phyloP scores from a whole-genome alignment of 2,797 vertebrate species.

The Galaxias olidus region DNA sequence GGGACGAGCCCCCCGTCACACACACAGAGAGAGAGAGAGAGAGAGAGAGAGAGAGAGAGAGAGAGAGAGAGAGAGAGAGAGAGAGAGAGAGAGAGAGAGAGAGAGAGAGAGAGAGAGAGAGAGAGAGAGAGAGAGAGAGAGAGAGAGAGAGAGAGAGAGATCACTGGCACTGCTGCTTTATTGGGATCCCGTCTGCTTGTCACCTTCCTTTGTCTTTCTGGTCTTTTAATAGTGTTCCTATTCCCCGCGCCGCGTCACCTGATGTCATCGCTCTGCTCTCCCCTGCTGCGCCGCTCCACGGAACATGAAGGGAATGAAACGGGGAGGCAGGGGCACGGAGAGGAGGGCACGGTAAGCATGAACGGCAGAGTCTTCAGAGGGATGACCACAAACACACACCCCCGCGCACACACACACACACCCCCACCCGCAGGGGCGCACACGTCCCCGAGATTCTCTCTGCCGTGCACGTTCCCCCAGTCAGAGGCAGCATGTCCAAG shows the following conservation, averaged over 20 bases:
- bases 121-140: neutral
- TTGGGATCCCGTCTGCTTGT: too few relatives aligned
- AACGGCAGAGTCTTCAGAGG: too few relatives aligned
- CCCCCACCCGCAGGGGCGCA: conserved; percentile 12
- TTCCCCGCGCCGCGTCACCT: too few relatives aligned
- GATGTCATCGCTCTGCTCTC: too few relatives aligned
- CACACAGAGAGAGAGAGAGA: too few relatives aligned
- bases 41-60: neutral
- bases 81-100: neutral
- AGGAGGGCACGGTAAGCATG: neutral
- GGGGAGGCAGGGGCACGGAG: neutral
- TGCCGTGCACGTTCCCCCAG: neutral
- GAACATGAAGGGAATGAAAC: neutral
- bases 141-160: neutral
- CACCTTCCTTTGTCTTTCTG: too few relatives aligned
- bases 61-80: neutral
- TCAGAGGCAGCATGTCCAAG: conserved; percentile 5
- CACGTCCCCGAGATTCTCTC: conserved; percentile 9
- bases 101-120: too few relatives aligned
- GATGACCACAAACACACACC: neutral
- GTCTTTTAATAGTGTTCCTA: neutral
- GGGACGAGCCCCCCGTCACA: neutral
- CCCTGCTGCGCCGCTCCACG: too few relatives aligned
- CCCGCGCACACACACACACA: neutral
- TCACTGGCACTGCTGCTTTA: too few relatives aligned